Conservation (phyloP, 2,797 vertebrate genomes). For the Tapera naevia region DNA sequence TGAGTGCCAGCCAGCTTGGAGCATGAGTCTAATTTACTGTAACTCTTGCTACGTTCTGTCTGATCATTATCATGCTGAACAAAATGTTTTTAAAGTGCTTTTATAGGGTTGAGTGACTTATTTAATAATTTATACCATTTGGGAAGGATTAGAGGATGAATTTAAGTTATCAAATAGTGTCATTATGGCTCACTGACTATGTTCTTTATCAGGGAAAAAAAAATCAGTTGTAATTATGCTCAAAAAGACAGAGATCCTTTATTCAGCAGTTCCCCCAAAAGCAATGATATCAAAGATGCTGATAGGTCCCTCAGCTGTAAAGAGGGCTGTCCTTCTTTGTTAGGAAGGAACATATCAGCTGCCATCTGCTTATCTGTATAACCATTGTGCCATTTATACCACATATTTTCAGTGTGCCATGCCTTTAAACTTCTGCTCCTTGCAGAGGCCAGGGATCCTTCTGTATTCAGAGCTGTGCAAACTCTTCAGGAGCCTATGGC, state of each 20-base stretch:
- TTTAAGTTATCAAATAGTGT: conserved; percentile 60
- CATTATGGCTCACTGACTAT: conserved; percentile 55
- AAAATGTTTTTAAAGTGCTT: conserved; percentile 66
- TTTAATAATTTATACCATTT: conserved; percentile 67
- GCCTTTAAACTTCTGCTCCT: background rate
- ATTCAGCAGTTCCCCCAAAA: conserved; percentile 61
- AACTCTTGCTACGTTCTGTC: conserved; percentile 62
- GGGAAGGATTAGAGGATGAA: conserved; percentile 52
- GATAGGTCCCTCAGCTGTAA: conserved; percentile 55
- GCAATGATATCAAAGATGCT: conserved; percentile 64
- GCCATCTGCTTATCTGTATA: conserved; percentile 37
- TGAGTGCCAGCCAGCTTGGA: conserved; percentile 62
- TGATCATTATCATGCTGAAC: conserved; percentile 50
- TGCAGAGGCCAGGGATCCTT: background rate
- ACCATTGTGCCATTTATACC: conserved; percentile 40
- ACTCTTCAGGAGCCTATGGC: background rate
- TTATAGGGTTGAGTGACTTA: conserved; percentile 56
- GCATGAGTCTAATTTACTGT: conserved; percentile 64
- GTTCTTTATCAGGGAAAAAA: conserved; percentile 50
- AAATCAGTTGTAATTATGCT: conserved; percentile 60
- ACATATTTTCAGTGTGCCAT: background rate
- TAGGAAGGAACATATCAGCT: conserved; percentile 52
- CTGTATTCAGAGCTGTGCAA: background rate
- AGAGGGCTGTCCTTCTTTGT: conserved; percentile 53
- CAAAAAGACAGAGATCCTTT: conserved; percentile 64